These are phyloP conservation scores for Leucoraja erinaceus DNA, from an alignment of 2,113 vertebrate species.

Conservation along the genomic window DNA sequence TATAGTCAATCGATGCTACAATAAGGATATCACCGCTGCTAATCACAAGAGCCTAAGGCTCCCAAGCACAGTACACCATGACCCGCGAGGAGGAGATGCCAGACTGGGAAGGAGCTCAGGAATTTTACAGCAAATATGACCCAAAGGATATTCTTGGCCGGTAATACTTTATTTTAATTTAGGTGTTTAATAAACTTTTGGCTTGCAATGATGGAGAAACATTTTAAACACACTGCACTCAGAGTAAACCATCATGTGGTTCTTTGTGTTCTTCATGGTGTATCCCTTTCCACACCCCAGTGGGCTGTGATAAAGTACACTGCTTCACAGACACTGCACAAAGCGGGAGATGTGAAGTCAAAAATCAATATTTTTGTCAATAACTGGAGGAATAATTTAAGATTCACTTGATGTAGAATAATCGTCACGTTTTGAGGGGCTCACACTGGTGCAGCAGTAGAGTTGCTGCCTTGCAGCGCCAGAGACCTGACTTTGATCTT, in stretches of 20 bases:
- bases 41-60: background rate
- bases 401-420: background rate
- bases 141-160: slow-evolving; percentile 83
- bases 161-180: slow-evolving; percentile 47
- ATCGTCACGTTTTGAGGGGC: no score
- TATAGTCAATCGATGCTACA: background rate
- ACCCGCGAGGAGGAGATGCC: slow-evolving; percentile 73
- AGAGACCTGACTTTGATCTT: no score
- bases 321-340: background rate
- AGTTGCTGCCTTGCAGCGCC: no score
- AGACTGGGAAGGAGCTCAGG: slow-evolving; percentile 73
- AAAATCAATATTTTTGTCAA: background rate
- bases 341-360: background rate
- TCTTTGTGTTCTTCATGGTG: background rate
- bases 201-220: no score
- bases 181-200: background rate
- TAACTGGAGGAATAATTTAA: background rate
- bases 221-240: no score
- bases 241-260: no score
- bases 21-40: background rate
- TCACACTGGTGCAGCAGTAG: no score
- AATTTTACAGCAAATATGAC: slow-evolving; percentile 92
- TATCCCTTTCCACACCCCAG: background rate
- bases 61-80: slow-evolving; percentile 46
- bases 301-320: background rate